Base-by-base conservation (phyloP, 2,113 vertebrate species). In the Vidua macroura region DNA sequence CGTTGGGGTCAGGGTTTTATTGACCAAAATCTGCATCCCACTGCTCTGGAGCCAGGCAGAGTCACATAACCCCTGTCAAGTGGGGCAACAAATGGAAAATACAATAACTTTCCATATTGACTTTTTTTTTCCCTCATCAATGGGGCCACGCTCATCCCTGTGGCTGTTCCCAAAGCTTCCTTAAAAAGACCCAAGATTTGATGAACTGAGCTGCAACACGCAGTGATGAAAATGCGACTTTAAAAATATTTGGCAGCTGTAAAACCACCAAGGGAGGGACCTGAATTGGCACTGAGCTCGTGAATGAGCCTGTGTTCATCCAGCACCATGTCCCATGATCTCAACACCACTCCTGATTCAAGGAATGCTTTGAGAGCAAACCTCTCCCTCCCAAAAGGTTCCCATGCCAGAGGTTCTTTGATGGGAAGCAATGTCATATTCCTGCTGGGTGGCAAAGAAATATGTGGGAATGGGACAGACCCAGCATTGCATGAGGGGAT, bases 301-400 rank as follows among this genome's bases (percentile, higher is more conserved):
- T 88, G 92, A 92, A 90, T 83, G 82, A 88, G 90, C 44, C 46
- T 66, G 68, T 84, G 7, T 89, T 92, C 93, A 60, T 52, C 64
- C 24, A 62, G 6, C 27, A 4, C 51, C 69, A 3, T 21, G 35
- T 19, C 46, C 9, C 88, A 79, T 88, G 21, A 66, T 23, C 79
- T n/a, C 79, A 30, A 16, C 74, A 46, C 76, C 0, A 0, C 72
- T 90, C 59, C 83, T 41, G 55, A 59, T 11, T 49, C 3, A 16
- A 75, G 87, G 72, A 77, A 68, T 48, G 78, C 66, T 94, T 70
- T 44, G 93, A 91, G 78, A 64, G 51, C 46, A 80, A 94, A 73
- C n/a, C 63, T 66, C 90, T 84, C 84, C 74, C 70, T 87, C 63
- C 78, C 1, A 0, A 60, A 60, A 85, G 0, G 5, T 0, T 2